Base-by-base conservation (phyloP, 1,140 invertebrate species). In the Drosophila pseudoananassae region DNA sequence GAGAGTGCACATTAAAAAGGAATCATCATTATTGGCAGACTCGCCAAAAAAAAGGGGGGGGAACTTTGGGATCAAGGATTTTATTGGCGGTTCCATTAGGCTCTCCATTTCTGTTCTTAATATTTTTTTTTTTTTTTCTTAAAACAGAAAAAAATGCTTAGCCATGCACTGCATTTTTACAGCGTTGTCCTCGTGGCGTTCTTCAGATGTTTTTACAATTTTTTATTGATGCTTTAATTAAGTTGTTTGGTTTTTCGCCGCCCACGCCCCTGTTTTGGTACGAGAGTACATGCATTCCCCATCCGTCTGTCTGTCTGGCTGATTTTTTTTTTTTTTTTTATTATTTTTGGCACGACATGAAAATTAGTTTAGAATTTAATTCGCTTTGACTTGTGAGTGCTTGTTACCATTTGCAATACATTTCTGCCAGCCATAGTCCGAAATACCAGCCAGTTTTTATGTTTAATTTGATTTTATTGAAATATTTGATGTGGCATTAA, bases 1-100 rank as follows among this genome's bases (percentile, higher is more conserved):
- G 83, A 83, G 83, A 66, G 79, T 20, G 20, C 70, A 90, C 88
- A 90, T 90, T 90, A 90, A 90, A 90, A 90, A 90, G 88, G 90
- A 90, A 90, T 90, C 88, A 90, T 90, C 88, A 90, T 90, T 90
- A 90, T 90, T 90, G 88, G 88, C 88, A 89, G 84, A 29, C 15
- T 23, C 3, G 23, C 15, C 10, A n/a, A n/a, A n/a, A n/a, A n/a
- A n/a, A n/a, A n/a, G n/a, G n/a, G n/a, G 29, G n/a, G 9, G 57
- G 38, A 52, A 43, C 25, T 33, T 29, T 6, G 60, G 64, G 59
- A 75, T 83, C 63, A 83, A 85, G 82, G 82, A 85, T 83, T 69
- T 69, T 78, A 66, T 69, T 61, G 58, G 58, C 54, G 45, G 63
- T n/a, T 64, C 71, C 81, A 85, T 85, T 85, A 85, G 79, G 58